Percentiles rank a stretch among this genome's conserved stretches.
Evolutionary conservation across 2,113 vertebrate species (phyloP).

Genomic region (Corythaixoides concolor): DNA sequence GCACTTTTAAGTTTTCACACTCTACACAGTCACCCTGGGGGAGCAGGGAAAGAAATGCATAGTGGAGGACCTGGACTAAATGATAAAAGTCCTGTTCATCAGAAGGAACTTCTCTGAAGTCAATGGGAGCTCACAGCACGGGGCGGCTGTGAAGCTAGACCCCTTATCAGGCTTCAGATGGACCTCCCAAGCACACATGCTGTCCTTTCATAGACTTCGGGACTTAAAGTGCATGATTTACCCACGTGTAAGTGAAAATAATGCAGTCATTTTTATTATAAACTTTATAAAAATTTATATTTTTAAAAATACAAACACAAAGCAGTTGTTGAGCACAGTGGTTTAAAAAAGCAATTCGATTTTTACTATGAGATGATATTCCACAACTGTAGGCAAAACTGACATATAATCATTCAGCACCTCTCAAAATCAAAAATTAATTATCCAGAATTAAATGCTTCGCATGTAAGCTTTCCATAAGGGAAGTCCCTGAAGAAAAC

Average conservation of each 20-base stretch:
- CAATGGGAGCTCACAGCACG: background rate
- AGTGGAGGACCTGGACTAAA: background rate
- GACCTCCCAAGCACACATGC: background rate
- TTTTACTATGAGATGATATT: background rate
- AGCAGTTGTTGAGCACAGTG: background rate
- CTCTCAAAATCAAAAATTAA: background rate
- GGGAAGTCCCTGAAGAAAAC: background rate
- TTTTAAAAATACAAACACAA: background rate
- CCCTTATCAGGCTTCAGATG: background rate
- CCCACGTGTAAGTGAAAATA: background rate
- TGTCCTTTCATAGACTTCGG: background rate
- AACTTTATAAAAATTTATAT: constrained; percentile 20
- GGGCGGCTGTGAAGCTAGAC: background rate
- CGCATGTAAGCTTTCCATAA: background rate
- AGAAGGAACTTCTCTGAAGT: constrained; percentile 7
- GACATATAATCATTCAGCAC: background rate
- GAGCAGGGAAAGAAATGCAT: background rate
- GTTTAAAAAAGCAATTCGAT: background rate
- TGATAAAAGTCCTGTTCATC: background rate
- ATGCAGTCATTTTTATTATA: background rate
- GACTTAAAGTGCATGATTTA: background rate
- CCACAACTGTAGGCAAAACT: background rate
- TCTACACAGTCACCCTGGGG: background rate
- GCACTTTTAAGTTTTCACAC: background rate
- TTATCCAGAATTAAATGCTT: background rate